phyloP scores from a whole-genome alignment of 2,797 vertebrate genomes.

The Catostomus latipinnis region DNA sequence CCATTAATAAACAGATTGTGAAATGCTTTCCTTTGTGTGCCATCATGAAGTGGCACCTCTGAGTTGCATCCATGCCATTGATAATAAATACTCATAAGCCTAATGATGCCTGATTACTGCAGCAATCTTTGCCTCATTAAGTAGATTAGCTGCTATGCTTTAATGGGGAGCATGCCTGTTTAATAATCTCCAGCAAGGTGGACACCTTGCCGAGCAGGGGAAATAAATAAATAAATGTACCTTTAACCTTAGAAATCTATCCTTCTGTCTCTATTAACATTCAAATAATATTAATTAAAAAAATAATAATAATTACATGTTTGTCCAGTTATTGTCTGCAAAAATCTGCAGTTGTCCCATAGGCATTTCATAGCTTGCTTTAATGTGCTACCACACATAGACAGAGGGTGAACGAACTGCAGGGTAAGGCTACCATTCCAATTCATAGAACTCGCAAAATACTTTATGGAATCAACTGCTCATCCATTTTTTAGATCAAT shows the following conservation, averaged over 20 bases:
- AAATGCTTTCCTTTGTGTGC: constrained; percentile 74
- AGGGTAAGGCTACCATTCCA: too few species aligned
- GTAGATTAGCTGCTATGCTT: constrained; percentile 82
- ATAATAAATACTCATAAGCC: constrained; percentile 89
- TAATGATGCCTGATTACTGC: constrained; percentile 87
- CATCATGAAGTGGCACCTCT: constrained; percentile 79
- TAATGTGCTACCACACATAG: constrained; percentile 9
- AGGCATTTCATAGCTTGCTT: constrained; percentile 43
- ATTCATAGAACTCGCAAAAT: too few species aligned
- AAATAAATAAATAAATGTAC: constrained; percentile 43
- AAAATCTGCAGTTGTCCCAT: constrained; percentile 48
- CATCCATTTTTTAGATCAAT: too few species aligned
- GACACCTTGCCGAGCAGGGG: constrained; percentile 59
- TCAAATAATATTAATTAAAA: constrained; percentile 19
- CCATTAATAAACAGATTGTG: constrained; percentile 83
- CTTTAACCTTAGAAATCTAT: constrained; percentile 55
- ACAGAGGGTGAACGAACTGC: too few species aligned
- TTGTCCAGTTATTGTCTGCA: constrained; percentile 15
- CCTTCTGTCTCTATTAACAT: constrained; percentile 40
- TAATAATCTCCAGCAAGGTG: constrained; percentile 74
- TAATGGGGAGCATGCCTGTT: constrained; percentile 75
- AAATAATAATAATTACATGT: background rate
- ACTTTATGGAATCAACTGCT: too few species aligned
- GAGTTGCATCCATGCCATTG: constrained; percentile 79
- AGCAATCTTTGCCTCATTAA: constrained; percentile 87